Base-by-base conservation (phyloP, 2,888 invertebrate species). In the Embidobia sp. region DNA sequence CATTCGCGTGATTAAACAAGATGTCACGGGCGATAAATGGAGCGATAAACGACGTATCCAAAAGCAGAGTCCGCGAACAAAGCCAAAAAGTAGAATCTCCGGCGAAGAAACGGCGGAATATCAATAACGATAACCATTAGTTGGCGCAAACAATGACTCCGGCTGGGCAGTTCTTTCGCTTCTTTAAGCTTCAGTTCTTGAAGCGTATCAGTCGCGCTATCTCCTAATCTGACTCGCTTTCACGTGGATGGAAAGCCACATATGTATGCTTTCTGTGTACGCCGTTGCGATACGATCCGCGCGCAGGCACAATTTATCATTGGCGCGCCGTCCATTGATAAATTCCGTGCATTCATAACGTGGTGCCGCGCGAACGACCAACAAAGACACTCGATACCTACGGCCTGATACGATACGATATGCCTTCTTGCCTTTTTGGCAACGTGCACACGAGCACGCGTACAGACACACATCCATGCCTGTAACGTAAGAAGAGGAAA, bases 311-410 rank as follows among this genome's bases (percentile, higher is more conserved):
- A 82, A 88, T 88, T 88, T 87, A 88, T 88, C 87, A 87, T 86
- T 82, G 83, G 81, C 83, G 82, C 84, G 83, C 82, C 83, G 84
- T 87, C 87, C 88, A 88, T 88, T 88, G 88, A 88, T 88, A 88
- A 88, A 88, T 88, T 87, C 87, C 85, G 83, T 81, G 84, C 86
- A 86, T 88, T 87, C 87, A 85, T 86, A 86, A 87, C 80, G 83
- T 81, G 69, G 67, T 48, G 67, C 74, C 51, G 18, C 42, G 79
- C 63, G 57, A 51, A 42, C 69, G 27, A 61, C 78, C 67, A 64
- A 70, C 69, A 78, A 81, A 76, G 85, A 85, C 85, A 87, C 84
- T 81, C 83, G 87, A 87, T 87, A 86, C 82, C 59, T 40, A 8
- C 64, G 53, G 61, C 79, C 80, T 80, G 83, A 84, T 84, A 84